A percentile compares a stretch with the other conserved stretches of the same genome.
Evolutionary conservation across 2,113 vertebrate species (phyloP).

Genomic region (Brachionichthys hirsutus): DNA sequence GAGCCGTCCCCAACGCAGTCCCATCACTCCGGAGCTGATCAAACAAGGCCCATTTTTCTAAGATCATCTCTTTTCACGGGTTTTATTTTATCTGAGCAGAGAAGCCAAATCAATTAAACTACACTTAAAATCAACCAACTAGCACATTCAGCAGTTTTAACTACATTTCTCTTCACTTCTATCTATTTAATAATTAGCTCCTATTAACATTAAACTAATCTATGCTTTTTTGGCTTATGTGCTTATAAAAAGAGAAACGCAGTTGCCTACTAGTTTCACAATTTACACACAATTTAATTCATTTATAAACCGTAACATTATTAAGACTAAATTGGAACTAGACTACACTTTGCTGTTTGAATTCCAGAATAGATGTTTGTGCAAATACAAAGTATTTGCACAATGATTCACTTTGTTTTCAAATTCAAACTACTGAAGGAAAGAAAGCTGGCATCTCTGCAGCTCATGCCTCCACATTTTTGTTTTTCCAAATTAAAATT

Average conservation of each 20-base stretch:
- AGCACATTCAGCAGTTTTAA: not conserved
- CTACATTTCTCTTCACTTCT: not conserved
- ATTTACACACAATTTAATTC: no score
- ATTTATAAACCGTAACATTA: no score
- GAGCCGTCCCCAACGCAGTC: slow-evolving; percentile 23
- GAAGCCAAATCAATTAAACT: slow-evolving; percentile 4
- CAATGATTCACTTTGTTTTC: slow-evolving; percentile 9
- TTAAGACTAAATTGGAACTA: no score
- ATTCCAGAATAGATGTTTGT: no score
- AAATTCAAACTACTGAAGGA: slow-evolving; percentile 4
- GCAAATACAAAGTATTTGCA: no score
- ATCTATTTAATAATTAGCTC: not conserved
- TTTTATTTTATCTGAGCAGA: not conserved
- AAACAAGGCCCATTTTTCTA: slow-evolving; percentile 7
- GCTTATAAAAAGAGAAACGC: no score
- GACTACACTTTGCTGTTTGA: no score
- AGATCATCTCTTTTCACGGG: not conserved
- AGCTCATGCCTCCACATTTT: not conserved
- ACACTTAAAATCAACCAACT: not conserved
- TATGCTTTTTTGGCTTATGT: no score
- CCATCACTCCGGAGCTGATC: slow-evolving; percentile 3
- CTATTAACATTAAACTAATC: not conserved
- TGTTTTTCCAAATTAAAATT: not conserved
- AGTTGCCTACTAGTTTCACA: no score
- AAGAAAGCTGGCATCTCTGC: slow-evolving; percentile 18